Base-by-base conservation (phyloP, 2,113 vertebrate species). In the Haliaeetus leucogaster region DNA sequence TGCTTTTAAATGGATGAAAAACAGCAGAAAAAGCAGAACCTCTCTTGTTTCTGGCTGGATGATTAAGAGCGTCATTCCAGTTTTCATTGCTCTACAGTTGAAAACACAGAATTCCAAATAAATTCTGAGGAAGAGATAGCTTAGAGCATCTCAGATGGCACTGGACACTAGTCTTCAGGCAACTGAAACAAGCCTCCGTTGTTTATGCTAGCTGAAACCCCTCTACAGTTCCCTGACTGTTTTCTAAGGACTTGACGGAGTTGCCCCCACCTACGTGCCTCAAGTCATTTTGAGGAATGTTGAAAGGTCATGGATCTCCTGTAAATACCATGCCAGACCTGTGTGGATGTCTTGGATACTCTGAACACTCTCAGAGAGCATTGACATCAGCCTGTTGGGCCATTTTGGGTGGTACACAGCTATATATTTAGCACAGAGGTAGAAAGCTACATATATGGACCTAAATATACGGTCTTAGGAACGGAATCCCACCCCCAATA, bases 1-100 rank as follows among this genome's bases (percentile, higher is more conserved):
- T 94, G 13, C 53, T 96, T 92, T 97, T 86, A 96, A 97, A 96
- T 56, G 71, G 18, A 66, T 47, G 63, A 93, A 97, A 88, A 98
- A 32, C 10, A 72, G 53, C 66, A 40, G 29, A 77, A 94, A 91
- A 94, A 82, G 16, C 22, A 92, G 58, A 95, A 42, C 3, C 10
- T 74, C 66, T 53, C 19, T 30, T 93, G 26, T 53, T 96, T 96
- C 86, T 53, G 56, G 16, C n/a, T 12, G 34, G 21, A 68, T 92
- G 68, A 95, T 72, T 95, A 87, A 91, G 61, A 74, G 7, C 4
- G 32, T 48, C 67, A 68, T 88, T 61, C 40, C 42, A 90, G 27
- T 81, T 84, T 93, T 94, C 2, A n/a, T 68, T 90, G 12, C 50
- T 86, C 56, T 94, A 26, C 43, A 50, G 42, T 43, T 87, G 87